These are phyloP conservation scores for Steatocranus sp. DNA, from an alignment of 2,797 vertebrate species.

Conservation along the genomic window DNA sequence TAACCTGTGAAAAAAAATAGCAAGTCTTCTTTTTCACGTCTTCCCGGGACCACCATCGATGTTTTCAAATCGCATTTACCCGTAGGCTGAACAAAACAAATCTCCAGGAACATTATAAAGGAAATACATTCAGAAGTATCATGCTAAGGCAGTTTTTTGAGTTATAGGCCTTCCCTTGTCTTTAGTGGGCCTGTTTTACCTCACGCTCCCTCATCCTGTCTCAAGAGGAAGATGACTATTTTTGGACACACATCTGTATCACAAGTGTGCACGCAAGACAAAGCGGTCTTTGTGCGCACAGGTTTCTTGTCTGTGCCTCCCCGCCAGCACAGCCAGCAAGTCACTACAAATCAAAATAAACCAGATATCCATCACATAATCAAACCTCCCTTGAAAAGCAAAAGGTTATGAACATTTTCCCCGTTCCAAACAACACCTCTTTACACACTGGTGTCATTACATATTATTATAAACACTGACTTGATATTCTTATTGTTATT, in stretches of 20 bases:
- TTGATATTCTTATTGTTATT: background rate
- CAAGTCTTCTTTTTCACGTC: slow-evolving; percentile 20
- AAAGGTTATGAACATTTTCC: background rate
- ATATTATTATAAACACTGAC: background rate
- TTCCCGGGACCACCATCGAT: background rate
- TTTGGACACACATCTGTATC: slow-evolving; percentile 29
- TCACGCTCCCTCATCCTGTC: background rate
- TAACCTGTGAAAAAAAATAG: slow-evolving; percentile 64
- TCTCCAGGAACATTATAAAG: background rate
- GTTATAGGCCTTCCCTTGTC: background rate
- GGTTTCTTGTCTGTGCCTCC: background rate
- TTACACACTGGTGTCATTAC: background rate
- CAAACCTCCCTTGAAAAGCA: background rate
- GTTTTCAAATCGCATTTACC: background rate
- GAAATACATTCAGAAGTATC: slow-evolving; percentile 59
- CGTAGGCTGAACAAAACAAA: background rate
- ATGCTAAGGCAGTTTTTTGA: slow-evolving; percentile 56
- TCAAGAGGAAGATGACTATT: slow-evolving; percentile 7
- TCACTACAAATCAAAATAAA: slow-evolving; percentile 2
- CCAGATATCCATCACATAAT: background rate
- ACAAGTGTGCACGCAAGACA: background rate
- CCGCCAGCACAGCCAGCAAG: slow-evolving; percentile 20
- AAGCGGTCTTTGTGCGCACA: slow-evolving; percentile 6
- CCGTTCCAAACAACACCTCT: background rate
- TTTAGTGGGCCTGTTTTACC: slow-evolving; percentile 5